Conservation (phyloP, 1,140 invertebrate genomes). For the Sogatella furcifera region DNA sequence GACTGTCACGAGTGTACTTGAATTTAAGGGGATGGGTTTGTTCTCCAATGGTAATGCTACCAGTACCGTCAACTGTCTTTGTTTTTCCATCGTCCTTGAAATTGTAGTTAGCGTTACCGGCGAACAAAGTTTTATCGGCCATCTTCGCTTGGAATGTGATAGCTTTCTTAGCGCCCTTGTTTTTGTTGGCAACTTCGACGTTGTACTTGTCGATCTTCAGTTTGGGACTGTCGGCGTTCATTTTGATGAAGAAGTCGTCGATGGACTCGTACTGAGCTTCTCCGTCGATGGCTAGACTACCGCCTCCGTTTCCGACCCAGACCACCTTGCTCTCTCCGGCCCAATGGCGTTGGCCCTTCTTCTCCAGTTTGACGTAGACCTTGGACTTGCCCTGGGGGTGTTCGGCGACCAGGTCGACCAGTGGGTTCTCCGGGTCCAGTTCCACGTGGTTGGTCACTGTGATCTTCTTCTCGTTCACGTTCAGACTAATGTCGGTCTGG, state of each 20-base stretch:
- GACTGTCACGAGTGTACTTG: constrained; percentile 51
- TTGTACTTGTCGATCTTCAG: constrained; percentile 52
- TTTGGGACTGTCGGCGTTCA: constrained; percentile 50
- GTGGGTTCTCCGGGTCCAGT: constrained; percentile 31
- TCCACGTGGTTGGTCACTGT: constrained; percentile 34
- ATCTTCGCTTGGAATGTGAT: constrained; percentile 49
- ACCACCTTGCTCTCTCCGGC: constrained; percentile 8
- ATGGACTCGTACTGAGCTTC: constrained; percentile 45
- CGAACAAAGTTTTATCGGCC: constrained; percentile 49
- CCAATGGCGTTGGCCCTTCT: constrained; percentile 13
- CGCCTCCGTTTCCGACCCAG: constrained; percentile 22
- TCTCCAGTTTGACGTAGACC: constrained; percentile 16
- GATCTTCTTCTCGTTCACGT: constrained; percentile 32
- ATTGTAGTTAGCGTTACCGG: constrained; percentile 33
- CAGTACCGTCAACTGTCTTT: constrained; percentile 56
- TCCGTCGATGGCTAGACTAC: constrained; percentile 29
- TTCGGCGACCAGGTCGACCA: constrained; percentile 18
- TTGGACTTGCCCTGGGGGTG: constrained; percentile 20
- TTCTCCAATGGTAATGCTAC: constrained; percentile 49
- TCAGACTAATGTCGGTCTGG: constrained; percentile 36
- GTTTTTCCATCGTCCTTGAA: constrained; percentile 49
- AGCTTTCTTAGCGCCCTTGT: constrained; percentile 39
- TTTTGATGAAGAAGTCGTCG: constrained; percentile 51
- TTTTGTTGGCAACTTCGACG: constrained; percentile 48
- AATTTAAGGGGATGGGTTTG: constrained; percentile 54